Conservation (phyloP, 2,888 invertebrate genomes). For the Drymonia ruficornis region DNA sequence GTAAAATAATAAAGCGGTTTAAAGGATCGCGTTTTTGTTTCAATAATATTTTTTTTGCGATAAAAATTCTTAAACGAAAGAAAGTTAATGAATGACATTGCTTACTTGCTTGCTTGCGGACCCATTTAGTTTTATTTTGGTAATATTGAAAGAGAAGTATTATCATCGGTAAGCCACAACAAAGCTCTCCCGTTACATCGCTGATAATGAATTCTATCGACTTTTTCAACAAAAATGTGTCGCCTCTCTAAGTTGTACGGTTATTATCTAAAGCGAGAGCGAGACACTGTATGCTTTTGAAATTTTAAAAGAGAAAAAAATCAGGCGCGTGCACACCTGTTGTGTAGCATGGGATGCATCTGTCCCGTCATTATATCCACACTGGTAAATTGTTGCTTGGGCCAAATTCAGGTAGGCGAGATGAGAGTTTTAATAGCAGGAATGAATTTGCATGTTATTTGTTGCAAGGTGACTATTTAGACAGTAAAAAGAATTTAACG, state of each 20-base stretch:
- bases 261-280: conserved; percentile 36
- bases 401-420: conserved; percentile 13
- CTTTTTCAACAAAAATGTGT: conserved; percentile 6
- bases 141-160: too few relatives aligned
- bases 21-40: neutral
- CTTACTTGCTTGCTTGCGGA: neutral
- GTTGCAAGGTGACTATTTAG: too few relatives aligned
- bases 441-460: neutral
- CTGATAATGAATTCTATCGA: neutral
- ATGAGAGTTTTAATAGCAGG: neutral
- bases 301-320: conserved; percentile 33
- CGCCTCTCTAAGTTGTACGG: conserved; percentile 20
- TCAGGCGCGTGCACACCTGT: conserved; percentile 70
- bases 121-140: neutral
- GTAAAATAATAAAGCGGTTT: neutral
- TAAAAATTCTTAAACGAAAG: conserved; percentile 12
- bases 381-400: conserved; percentile 38
- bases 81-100: neutral
- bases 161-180: too few relatives aligned
- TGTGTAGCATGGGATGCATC: conserved; percentile 53
- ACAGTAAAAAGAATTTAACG: too few relatives aligned
- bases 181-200: too few relatives aligned
- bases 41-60: conserved; percentile 10
- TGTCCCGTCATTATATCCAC: conserved; percentile 55
- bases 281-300: conserved; percentile 32